phyloP scores from a whole-genome alignment of 2,888 invertebrate species.

The Catocala fraxini region DNA sequence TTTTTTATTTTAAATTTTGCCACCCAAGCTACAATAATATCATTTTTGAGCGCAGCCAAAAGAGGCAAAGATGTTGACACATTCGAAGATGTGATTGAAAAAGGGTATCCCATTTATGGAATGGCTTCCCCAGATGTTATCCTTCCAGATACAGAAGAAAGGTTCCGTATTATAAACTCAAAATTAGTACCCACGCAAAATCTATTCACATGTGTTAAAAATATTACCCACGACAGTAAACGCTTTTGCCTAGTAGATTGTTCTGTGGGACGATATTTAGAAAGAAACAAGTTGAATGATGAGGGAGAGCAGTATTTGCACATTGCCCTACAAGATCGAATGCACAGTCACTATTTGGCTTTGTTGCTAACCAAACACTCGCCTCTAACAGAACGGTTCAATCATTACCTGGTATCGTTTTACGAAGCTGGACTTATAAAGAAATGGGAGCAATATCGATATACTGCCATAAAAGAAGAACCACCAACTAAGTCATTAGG shows the following conservation, averaged over 20 bases:
- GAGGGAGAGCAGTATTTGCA: conserved; percentile 79
- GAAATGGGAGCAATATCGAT: conserved; percentile 81
- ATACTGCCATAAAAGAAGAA: conserved; percentile 72
- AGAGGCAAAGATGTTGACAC: conserved; percentile 79
- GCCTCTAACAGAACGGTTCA: conserved; percentile 65
- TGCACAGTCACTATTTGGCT: conserved; percentile 77
- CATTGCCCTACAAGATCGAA: conserved; percentile 74
- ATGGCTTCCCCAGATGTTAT: conserved; percentile 78
- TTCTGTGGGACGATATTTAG: conserved; percentile 71
- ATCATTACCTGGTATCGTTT: conserved; percentile 66
- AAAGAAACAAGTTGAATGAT: conserved; percentile 69
- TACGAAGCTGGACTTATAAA: conserved; percentile 77
- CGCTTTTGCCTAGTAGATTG: conserved; percentile 81
- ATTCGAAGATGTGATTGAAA: conserved; percentile 77
- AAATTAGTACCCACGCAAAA: conserved; percentile 64
- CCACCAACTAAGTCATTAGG: conserved; percentile 65
- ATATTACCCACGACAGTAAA: conserved; percentile 64
- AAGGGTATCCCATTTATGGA: conserved; percentile 76
- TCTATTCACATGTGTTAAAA: conserved; percentile 65
- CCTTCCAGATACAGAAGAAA: conserved; percentile 74
- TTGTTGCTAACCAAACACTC: conserved; percentile 72
- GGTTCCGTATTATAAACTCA: conserved; percentile 68
- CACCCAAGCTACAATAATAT: conserved; percentile 79
- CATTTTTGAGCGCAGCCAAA: conserved; percentile 77
- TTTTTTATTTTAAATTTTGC: conserved; percentile 78